Base-by-base conservation (phyloP, 2,797 vertebrate species). In the Pangasius mekongensis region DNA sequence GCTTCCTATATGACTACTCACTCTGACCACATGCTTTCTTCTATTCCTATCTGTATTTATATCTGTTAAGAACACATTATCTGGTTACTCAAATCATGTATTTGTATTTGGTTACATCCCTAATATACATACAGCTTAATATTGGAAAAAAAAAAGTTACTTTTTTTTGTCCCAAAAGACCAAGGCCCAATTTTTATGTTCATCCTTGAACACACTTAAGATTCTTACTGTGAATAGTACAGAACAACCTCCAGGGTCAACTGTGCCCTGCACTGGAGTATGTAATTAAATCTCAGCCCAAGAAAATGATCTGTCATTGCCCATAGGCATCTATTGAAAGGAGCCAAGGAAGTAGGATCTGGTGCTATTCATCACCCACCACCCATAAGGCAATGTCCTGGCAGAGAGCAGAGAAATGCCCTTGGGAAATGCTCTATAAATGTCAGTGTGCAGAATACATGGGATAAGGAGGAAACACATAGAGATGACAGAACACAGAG, bases 211-310 rank as follows among this genome's bases (percentile, higher is more conserved):
- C 85, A 90, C 87, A 76, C 85, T 88, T 54, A 78, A 86, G 91
- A 90, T 92, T 91, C 86, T 91, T 92, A 83, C 80, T 22, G 27
- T 71, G 33, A 94, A 85, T 90, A 73, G 85, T 77, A 84, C 43
- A 1, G 82, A 60, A 36, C 86, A 88, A 86, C 85, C 91, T 85
- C 84, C 88, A 86, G 92, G 94, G 94, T 95, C 93, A 94, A 90
- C 91, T 93, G 94, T 95, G 89, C 92, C 39, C 36, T 90, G 90
- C 89, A 84, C 89, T 91, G 88, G 92, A 90, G 92, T 93, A 93
- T 93, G 90, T 95, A 94, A 95, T 94, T 93, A 93, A 94, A 95
- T 95, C 90, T 91, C 91, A 87, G 88, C 73, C 67, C 91, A 92
- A 84, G 92, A 93, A 92, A 94, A 93, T 92, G 91, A 94, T 95